Base-by-base conservation (phyloP, 2,888 invertebrate species). In the Papilio gigon region DNA sequence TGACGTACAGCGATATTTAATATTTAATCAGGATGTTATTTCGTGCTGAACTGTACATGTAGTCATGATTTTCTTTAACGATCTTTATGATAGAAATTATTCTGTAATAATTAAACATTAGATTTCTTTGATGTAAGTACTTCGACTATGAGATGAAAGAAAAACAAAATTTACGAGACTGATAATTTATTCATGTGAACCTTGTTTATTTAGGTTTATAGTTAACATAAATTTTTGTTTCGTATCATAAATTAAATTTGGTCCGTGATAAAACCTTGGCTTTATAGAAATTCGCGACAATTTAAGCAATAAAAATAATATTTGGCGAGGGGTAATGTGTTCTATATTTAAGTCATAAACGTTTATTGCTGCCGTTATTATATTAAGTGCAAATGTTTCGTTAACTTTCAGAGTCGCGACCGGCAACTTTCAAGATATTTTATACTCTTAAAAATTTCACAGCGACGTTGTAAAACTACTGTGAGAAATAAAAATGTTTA, bases 401-500 rank as follows among this genome's bases (percentile, higher is more conserved):
- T 37, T 22, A 53, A 65, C 27, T 50, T 67, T 53, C 61, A 44
- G 50, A 59, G 53, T 60, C 60, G 42, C 50, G 42, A 42, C 40
- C 30, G 12, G 65, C 33, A 69, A 69, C 65, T 71, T 40, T 67
- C 60, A 40, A 67, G 66, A 70, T 53, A 37, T 33, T 40, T 42
- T 50, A 11, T 53, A 40, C 71, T 30, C 71, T 75, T 79, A 71
- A 78, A 77, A 78, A 75, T 78, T 79, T 76, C 75, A 80, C 79
- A 81, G 77, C 74, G 58, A 63, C 70, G 73, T 72, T 71, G 74
- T 75, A 71, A 74, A 79, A 76, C 77, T 76, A 81, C 72, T 58
- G 12, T 75, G 76, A 78, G 74, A 76, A 80, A 80, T 82, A 83
- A 78, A 77, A 76, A 78, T 73, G 73, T 71, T 65, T 65, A 68